These are phyloP conservation scores for Muscidifurax raptorellus DNA, from an alignment of 1,140 invertebrate genomes.

Conservation along the genomic window DNA sequence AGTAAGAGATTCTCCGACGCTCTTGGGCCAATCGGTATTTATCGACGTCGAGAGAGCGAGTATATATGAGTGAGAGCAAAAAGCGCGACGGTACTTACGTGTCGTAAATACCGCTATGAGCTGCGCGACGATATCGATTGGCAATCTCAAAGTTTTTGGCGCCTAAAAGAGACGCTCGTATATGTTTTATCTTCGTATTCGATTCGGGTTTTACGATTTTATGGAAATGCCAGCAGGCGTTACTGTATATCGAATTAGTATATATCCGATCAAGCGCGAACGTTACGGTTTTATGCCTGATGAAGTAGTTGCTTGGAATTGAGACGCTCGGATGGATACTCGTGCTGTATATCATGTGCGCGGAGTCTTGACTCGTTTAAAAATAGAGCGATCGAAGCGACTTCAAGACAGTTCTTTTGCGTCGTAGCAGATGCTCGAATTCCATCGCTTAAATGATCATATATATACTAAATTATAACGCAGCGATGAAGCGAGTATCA, in stretches of 20 bases:
- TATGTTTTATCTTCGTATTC: too few relatives aligned
- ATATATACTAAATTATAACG: too few relatives aligned
- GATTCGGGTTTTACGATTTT: neutral
- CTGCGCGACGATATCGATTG: neutral
- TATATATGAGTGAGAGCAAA: neutral
- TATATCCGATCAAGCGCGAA: neutral
- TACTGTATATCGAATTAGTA: neutral
- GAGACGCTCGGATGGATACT: too few relatives aligned
- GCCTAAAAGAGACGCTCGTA: too few relatives aligned
- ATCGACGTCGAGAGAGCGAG: constrained; percentile 4
- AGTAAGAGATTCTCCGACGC: neutral
- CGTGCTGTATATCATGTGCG: too few relatives aligned
- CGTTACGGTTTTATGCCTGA: too few relatives aligned
- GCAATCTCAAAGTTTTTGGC: neutral
- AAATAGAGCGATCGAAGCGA: constrained; percentile 6
- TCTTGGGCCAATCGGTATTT: constrained; percentile 23
- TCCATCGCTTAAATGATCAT: too few relatives aligned
- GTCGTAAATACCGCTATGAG: constrained; percentile 22
- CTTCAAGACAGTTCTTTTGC: neutral
- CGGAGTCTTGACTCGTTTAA: neutral
- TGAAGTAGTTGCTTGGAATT: too few relatives aligned
- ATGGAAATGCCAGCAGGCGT: neutral
- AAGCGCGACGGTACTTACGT: neutral
- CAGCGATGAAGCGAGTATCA: too few relatives aligned
- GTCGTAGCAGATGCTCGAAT: neutral